These are phyloP conservation scores for Ecliptopera silaceata DNA, from an alignment of 2,888 invertebrate species.

Conservation along the genomic window DNA sequence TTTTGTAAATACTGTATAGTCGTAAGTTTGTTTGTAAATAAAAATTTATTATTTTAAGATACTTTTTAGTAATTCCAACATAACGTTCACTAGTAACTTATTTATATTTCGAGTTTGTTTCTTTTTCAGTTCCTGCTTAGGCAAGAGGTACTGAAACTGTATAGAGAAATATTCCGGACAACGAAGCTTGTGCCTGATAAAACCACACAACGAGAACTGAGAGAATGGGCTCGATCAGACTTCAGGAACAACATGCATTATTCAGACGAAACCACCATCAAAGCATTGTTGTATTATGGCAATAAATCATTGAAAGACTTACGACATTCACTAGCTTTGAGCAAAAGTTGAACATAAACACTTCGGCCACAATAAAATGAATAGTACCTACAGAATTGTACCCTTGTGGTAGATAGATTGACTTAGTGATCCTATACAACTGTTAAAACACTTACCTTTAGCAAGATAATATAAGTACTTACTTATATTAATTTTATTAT, in stretches of 20 bases:
- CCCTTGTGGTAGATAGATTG: background rate
- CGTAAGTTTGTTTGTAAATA: too few species aligned
- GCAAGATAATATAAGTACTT: too few species aligned
- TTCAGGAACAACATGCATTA: slow-evolving; percentile 88
- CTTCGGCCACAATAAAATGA: background rate
- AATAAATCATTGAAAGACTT: slow-evolving; percentile 87
- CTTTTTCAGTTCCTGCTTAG: slow-evolving; percentile 89
- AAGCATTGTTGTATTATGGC: slow-evolving; percentile 87
- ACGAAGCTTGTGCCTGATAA: slow-evolving; percentile 86
- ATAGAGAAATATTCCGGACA: slow-evolving; percentile 87
- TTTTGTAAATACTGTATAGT: too few species aligned
- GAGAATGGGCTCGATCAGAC: slow-evolving; percentile 88
- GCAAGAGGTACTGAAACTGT: slow-evolving; percentile 90
- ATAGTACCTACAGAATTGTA: background rate
- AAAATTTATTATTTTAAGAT: too few species aligned
- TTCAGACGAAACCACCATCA: slow-evolving; percentile 88
- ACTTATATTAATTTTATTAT: too few species aligned
- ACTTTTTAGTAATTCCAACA: too few species aligned
- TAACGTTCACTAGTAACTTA: too few species aligned
- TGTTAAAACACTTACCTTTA: too few species aligned
- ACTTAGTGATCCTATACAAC: too few species aligned
- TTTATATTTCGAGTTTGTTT: background rate
- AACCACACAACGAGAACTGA: slow-evolving; percentile 84
- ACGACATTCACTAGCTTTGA: slow-evolving; percentile 84
- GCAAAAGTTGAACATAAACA: slow-evolving; percentile 72